These are phyloP conservation scores for Somateria mollissima DNA, from an alignment of 2,797 vertebrate species.

Conservation along the genomic window DNA sequence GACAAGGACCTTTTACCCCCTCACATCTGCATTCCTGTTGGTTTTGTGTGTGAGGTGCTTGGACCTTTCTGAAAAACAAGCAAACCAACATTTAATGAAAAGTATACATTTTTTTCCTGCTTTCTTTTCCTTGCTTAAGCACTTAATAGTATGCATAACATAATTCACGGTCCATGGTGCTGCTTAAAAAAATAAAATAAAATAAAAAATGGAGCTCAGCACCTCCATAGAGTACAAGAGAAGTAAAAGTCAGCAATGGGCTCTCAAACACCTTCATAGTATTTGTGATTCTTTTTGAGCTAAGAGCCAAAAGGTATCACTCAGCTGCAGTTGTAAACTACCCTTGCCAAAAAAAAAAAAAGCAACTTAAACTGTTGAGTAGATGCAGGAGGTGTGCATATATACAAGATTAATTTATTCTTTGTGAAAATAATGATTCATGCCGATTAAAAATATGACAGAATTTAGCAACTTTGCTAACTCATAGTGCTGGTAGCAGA, in stretches of 20 bases:
- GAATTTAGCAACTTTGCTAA: not conserved
- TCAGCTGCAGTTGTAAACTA: not conserved
- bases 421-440: not conserved
- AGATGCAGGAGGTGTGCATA: not conserved
- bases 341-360: not conserved
- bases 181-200: accelerated
- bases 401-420: not conserved
- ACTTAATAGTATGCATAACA: not conserved
- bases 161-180: not conserved
- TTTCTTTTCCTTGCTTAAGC: not conserved
- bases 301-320: not conserved
- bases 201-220: not conserved
- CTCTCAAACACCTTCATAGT: not conserved
- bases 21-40: not conserved
- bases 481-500: not conserved
- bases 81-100: not conserved
- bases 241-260: not conserved
- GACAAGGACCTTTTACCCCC: not conserved
- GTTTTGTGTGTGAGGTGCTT: not conserved
- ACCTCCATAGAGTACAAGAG: not conserved
- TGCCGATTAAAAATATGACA: not conserved
- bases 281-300: not conserved
- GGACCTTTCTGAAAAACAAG: not conserved
- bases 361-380: not conserved
- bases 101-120: not conserved